Base-by-base conservation (phyloP, 2,797 vertebrate genomes). In the Odontamblyopus lacepedii region DNA sequence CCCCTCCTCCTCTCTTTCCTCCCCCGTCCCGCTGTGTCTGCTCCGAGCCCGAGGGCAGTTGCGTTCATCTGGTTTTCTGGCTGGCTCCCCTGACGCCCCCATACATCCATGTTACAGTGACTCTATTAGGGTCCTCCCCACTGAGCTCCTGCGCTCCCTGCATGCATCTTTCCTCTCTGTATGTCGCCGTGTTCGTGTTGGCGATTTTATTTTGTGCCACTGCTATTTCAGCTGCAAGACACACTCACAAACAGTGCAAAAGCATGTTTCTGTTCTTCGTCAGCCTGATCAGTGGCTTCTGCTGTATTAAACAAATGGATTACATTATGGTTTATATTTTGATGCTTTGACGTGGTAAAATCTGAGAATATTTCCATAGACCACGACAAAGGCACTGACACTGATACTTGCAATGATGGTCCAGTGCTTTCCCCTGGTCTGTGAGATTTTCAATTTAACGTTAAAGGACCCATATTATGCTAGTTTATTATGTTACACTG, bases 121-220 rank as follows among this genome's bases (percentile, higher is more conserved):
- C 80, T 91, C 92, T 91, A 91, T 92, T 91, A 92, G 90, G 89
- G 83, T 87, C 87, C 86, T 87, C 91, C 84, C 83, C 68, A 80
- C 81, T 77, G 72, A 79, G 88, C 85, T 87, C 82, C 88, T 84
- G 80, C 83, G 80, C 84, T 74, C 84, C 81, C 70, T 78, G 73
- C 73, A 70, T 84, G 77, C 16, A 67, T 53, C 32, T 67, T 69
- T 79, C 53, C 30, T 87, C 63, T 76, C 63, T 70, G 19, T 62
- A 38, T 70, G 55, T 72, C 38, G 69, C 50, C 63, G 18, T 67
- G 18, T 61, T 67, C 66, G 63, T 64, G 65, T 72, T 59, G 63
- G 56, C 35, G 30, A 18, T 44, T 72, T 53, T 71, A 18, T 44
- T 72, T 53, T 71, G 77, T 77, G 82, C 86, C 88, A 86, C 35